These are phyloP conservation scores for Trichacis sp. DNA, from an alignment of 2,888 invertebrate species.

Conservation along the genomic window DNA sequence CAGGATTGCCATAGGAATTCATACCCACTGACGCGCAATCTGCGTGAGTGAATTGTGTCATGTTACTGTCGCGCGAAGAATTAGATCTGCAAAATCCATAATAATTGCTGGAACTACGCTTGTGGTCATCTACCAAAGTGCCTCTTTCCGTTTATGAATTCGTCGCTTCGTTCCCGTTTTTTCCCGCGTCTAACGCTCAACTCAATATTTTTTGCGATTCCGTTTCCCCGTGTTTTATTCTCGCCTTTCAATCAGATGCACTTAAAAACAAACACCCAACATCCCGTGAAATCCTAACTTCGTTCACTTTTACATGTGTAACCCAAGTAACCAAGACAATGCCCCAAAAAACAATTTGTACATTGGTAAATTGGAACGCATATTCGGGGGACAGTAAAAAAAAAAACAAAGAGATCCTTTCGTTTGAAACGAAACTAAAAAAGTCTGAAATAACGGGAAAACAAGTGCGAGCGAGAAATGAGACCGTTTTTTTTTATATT, in stretches of 20 bases:
- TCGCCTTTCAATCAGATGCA: slow-evolving; percentile 12
- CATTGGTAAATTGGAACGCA: slow-evolving; percentile 38
- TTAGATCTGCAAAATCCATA: slow-evolving; percentile 68
- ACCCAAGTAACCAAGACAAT: no score
- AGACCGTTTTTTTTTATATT: slow-evolving; percentile 39
- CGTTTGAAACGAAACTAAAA: slow-evolving; percentile 38
- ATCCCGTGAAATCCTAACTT: neutral
- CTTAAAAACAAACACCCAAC: slow-evolving; percentile 3
- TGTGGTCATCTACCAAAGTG: slow-evolving; percentile 33
- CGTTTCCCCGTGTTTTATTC: slow-evolving; percentile 12
- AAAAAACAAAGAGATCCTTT: slow-evolving; percentile 38
- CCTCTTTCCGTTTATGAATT: slow-evolving; percentile 32
- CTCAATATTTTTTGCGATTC: slow-evolving; percentile 17
- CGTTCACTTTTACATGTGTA: no score
- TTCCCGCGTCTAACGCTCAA: slow-evolving; percentile 17
- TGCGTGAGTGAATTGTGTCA: slow-evolving; percentile 68
- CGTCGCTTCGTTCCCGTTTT: slow-evolving; percentile 16
- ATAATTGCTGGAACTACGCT: slow-evolving; percentile 65
- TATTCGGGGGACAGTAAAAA: no score
- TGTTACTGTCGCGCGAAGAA: slow-evolving; percentile 67
- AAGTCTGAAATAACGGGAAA: slow-evolving; percentile 37
- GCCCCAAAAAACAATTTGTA: slow-evolving; percentile 31
- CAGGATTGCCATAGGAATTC: slow-evolving; percentile 64
- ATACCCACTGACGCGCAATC: slow-evolving; percentile 66
- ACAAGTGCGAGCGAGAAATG: slow-evolving; percentile 38